Base-by-base conservation (phyloP, 2,113 vertebrate genomes). In the Notothenia rossii region DNA sequence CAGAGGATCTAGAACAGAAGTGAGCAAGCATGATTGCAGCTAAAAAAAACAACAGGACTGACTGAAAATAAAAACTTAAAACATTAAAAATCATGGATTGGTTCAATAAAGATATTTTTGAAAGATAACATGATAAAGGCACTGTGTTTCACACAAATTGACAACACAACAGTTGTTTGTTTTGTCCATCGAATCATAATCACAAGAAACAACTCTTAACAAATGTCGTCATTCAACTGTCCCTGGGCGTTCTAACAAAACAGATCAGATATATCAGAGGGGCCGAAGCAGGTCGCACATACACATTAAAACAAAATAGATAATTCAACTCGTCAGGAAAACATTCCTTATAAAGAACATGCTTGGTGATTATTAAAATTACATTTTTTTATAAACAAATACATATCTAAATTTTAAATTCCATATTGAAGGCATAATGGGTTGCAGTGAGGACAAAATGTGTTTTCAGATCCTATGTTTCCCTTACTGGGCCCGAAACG, bases 141-240 rank as follows among this genome's bases (percentile, higher is more conserved):
- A 94, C 92, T 96, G 96, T 95, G 96, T 96, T 96, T 96, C 94
- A 96, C 92, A 93, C 89, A 87, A 91, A 89, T 63, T 54, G 84
- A 91, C 85, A 75, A 90, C 48, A 79, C 81, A 82, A 88, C 65
- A 43, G 83, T 72, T 73, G 70, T 85, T 86, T 72, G 46, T 83
- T 88, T 85, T 82, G 67, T 89, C 63, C 77, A 81, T 83, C 22
- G 62, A 88, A 87, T 88, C 61, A 72, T 45, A 75, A 82, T 89
- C 72, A 87, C 78, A 84, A 88, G 72, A 87, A 87, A 89, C 76
- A 81, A 78, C 48, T 78, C 74, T 73, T 48, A 54, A 75, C 75
- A 83, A 87, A 84, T 77, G 75, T 82, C 77, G 69, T 81, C 80
- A 87, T 89, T 91, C 67, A 82, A 80, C 77, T 81, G 81, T 90